A percentile compares a stretch with the other conserved stretches of the same genome.
phyloP scores from a whole-genome alignment of 2,113 vertebrate species.

The Sylvietta virens region DNA sequence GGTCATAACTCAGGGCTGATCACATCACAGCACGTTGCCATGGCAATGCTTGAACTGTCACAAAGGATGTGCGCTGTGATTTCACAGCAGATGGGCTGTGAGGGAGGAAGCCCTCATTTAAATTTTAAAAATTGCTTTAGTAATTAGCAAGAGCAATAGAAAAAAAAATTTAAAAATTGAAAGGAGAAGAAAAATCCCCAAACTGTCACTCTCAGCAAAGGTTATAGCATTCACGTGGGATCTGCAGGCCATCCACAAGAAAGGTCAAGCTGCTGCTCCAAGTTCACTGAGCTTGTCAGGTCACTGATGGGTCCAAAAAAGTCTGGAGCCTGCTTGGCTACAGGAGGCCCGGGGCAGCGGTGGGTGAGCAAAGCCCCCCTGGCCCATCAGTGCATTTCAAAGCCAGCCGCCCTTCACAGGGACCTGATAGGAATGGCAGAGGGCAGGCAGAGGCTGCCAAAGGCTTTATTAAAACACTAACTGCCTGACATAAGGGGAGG shows the following conservation, averaged over 20 bases:
- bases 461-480: background rate
- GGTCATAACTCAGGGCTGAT: conserved; percentile 63
- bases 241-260: background rate
- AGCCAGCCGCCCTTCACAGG: background rate
- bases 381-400: background rate
- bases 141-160: conserved; percentile 60
- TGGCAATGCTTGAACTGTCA: conserved; percentile 50
- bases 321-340: background rate
- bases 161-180: background rate
- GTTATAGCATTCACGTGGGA: background rate
- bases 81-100: conserved; percentile 67
- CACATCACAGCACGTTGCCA: conserved; percentile 59
- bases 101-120: conserved; percentile 67
- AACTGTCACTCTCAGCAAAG: background rate
- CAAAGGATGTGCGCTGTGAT: conserved; percentile 56
- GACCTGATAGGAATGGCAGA: background rate
- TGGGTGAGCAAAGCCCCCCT: background rate
- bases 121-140: conserved; percentile 63
- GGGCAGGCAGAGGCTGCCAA: background rate
- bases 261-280: background rate
- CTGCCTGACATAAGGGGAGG: fast-evolving
- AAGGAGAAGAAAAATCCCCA: conserved; percentile 33
- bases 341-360: background rate
- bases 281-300: background rate
- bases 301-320: background rate